phyloP scores from a whole-genome alignment of 2,113 vertebrate species.

The Burhinus bistriatus region DNA sequence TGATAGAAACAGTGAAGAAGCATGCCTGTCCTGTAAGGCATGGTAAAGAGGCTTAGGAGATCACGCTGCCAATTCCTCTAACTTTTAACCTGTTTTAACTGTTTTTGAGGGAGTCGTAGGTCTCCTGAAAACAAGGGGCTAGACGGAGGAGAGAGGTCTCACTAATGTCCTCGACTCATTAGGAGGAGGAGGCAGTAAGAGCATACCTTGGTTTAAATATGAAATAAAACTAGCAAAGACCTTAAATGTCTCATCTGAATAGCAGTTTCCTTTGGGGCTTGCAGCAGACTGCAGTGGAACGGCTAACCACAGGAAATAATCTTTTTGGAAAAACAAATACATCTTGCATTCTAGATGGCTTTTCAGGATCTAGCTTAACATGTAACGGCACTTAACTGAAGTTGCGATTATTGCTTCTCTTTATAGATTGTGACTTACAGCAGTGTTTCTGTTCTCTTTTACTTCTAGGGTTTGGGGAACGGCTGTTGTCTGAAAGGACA shows the following conservation, averaged over 20 bases:
- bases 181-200: background rate
- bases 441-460: background rate
- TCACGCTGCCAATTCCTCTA: accelerated
- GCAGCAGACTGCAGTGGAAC: background rate
- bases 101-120: no score
- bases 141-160: background rate
- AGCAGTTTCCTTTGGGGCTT: background rate
- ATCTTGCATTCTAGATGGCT: background rate
- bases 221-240: background rate
- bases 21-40: background rate
- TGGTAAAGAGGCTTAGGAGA: background rate
- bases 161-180: accelerated
- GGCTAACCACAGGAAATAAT: background rate
- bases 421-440: background rate
- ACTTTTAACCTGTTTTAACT: background rate
- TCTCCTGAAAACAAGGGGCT: background rate
- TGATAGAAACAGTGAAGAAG: background rate
- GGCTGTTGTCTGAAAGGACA: background rate
- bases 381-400: background rate
- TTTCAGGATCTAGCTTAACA: background rate
- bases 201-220: background rate
- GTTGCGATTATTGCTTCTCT: background rate
- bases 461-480: background rate
- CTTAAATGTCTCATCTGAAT: background rate
- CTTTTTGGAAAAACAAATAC: background rate